phyloP scores from a whole-genome alignment of 2,888 invertebrate genomes.

The Leptogaster cylindrica region DNA sequence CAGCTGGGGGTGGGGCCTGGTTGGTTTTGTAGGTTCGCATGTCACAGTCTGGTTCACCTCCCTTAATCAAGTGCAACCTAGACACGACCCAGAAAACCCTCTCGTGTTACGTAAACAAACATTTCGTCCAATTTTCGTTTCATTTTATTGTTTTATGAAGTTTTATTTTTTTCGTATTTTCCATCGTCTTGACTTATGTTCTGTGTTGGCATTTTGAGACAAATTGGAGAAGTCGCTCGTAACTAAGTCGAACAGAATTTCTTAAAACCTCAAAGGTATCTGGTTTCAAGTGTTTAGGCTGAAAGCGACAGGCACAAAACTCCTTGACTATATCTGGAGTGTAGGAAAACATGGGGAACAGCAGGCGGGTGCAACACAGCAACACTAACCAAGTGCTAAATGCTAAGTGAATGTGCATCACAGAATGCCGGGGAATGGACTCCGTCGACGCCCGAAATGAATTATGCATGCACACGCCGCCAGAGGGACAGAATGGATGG shows the following conservation, averaged over 20 bases:
- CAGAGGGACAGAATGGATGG: conserved; percentile 9
- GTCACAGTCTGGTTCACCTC: background rate
- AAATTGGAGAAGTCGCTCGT: conserved; percentile 14
- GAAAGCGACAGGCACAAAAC: conserved; percentile 4
- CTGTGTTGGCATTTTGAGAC: background rate
- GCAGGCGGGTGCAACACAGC: background rate
- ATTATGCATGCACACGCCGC: conserved; percentile 2
- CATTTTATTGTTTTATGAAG: background rate
- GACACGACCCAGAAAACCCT: conserved; percentile 22
- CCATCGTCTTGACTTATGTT: background rate
- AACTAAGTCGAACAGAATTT: conserved; percentile 4
- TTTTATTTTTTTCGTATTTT: background rate
- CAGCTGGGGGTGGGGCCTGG: background rate
- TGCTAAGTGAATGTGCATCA: conserved; percentile 7
- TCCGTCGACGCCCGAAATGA: background rate
- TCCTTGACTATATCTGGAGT: background rate
- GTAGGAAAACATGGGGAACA: background rate
- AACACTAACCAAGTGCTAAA: conserved; percentile 6
- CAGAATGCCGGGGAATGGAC: background rate
- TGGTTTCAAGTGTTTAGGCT: conserved; percentile 16
- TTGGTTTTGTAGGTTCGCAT: background rate
- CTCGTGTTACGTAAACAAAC: conserved; percentile 29
- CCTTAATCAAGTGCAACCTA: background rate
- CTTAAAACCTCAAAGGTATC: conserved; percentile 24
- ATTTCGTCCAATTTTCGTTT: background rate